A percentile compares a stretch with the other conserved stretches of the same genome.
Evolutionary conservation across 2,113 vertebrate genomes (phyloP).

Genomic region (Tupaia tana): DNA sequence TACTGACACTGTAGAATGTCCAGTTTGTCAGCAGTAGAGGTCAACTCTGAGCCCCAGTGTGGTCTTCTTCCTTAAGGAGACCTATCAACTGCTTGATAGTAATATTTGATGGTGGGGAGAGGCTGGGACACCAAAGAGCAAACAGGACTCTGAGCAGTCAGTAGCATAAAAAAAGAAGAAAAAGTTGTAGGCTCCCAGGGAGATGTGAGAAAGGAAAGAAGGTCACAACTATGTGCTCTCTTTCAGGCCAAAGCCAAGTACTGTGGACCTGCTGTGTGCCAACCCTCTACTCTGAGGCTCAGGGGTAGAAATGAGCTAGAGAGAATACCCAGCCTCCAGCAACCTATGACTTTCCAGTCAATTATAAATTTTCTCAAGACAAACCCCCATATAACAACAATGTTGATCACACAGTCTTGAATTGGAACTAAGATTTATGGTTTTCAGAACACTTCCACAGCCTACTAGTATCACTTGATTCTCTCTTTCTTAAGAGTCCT

Average conservation of each 20-base stretch:
- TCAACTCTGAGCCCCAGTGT: background rate
- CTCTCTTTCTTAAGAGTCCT: background rate
- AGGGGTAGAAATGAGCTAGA: background rate
- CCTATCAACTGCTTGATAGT: background rate
- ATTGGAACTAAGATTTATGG: background rate
- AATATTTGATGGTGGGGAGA: background rate
- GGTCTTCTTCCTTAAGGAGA: background rate
- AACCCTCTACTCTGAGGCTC: background rate
- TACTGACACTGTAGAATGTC: background rate
- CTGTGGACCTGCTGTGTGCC: background rate
- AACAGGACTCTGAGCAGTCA: background rate
- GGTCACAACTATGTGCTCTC: background rate
- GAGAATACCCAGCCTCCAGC: background rate
- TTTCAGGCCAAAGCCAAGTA: background rate
- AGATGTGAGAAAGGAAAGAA: background rate
- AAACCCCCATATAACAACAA: background rate
- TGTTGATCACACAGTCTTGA: background rate
- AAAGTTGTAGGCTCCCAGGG: background rate
- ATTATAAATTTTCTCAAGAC: background rate
- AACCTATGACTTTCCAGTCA: background rate
- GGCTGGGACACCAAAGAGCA: background rate
- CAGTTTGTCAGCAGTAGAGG: background rate
- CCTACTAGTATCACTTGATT: background rate
- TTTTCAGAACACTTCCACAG: slow-evolving; percentile 10
- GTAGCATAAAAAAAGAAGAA: background rate